Base-by-base conservation (phyloP, 92 coral and sea anemone species). In the Phenganax marumi region DNA sequence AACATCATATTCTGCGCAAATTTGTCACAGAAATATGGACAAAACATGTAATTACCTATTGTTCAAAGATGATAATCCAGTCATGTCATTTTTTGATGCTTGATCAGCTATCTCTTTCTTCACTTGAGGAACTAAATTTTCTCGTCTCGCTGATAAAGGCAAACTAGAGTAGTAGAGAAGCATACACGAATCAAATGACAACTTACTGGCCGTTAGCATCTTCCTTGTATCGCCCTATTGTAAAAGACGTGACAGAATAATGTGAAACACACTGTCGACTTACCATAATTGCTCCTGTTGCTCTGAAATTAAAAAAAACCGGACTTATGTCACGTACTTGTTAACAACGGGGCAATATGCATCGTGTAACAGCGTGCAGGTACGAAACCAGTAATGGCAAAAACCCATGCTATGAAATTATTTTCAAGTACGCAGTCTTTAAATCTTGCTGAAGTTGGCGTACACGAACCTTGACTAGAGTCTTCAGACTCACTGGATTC, bases 401-500 rank as follows among this genome's bases (percentile, higher is more conserved):
- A 33, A 33, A 33, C 3, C 43, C 21, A 56, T 8, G 63, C 63
- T 1, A 13, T 2, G 63, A 2, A 56, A 56, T 19, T n/a, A n/a
- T 33, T 33, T 33, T 33, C 43, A 56, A 14, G 63, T 3, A 56
- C 3, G 1, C 63, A 56, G 63, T 56, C 2, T 14, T 56, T 14
- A 56, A 14, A 14, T 56, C 2, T 56, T 14, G 17, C 17, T 5
- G 21, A 65, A 13, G 63, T 19, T 8, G 16, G 49, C 70, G 81
- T 17, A 19, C 12, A 53, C 70, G 18, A 57, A 77, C 81, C 70
- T 56, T 57, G 68, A 25, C 7, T 25, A 1, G 53, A 55, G 52
- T 61, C 73, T 21, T 78, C 73, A 8, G 68, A 62, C 12, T 62
- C 83, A 49, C 68, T 62, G 23, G 83, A 78, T 50, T 78, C 83